phyloP scores from a whole-genome alignment of 2,888 invertebrate species.

The Eretmocerus hayati region DNA sequence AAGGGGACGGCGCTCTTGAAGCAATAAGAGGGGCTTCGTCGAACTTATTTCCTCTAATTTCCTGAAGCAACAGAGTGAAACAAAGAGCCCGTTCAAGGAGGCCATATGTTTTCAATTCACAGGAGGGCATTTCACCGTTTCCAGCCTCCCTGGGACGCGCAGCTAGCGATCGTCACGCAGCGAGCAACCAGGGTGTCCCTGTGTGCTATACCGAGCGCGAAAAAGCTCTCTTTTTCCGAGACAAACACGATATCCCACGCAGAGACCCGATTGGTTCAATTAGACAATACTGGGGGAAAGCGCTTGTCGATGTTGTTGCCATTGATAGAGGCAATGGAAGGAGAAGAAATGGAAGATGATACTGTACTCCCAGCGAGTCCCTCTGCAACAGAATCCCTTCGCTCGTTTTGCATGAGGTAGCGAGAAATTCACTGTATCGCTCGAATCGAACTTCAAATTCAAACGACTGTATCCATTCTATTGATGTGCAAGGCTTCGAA shows the following conservation, averaged over 20 bases:
- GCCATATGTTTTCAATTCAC: conserved; percentile 9
- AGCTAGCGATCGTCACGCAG: background rate
- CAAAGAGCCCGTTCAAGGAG: background rate
- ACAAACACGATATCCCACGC: no score
- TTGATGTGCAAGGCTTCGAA: no score
- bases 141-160: background rate
- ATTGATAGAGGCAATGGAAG: background rate
- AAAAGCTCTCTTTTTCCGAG: no score
- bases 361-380: background rate
- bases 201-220: background rate
- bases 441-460: no score
- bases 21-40: background rate
- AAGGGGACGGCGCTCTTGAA: no score
- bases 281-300: conserved; percentile 9
- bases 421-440: no score
- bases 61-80: background rate
- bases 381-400: conserved; percentile 4
- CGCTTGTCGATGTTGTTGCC: background rate
- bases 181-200: background rate
- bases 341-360: background rate
- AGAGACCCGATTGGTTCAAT: conserved; percentile 15
- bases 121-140: background rate
- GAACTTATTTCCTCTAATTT: background rate
- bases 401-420: no score
- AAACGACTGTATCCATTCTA: no score